These are phyloP conservation scores for Lepetodrilus schrolli DNA, from an alignment of 2,888 invertebrate genomes.

Conservation along the genomic window DNA sequence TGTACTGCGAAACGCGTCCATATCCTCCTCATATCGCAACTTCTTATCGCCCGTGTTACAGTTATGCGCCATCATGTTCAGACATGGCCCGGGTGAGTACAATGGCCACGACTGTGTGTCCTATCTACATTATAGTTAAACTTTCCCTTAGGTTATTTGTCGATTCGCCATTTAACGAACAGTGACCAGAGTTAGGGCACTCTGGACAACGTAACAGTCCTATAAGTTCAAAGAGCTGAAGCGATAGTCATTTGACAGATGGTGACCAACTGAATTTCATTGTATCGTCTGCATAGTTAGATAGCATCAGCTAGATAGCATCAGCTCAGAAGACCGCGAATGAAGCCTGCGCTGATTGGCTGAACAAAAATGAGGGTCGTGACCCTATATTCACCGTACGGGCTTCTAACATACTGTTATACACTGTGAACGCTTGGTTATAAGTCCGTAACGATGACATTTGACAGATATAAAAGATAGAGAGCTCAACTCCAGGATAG, in stretches of 20 bases:
- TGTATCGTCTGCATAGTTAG: no score
- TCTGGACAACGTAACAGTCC: no score
- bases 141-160: no score
- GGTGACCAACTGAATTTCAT: no score
- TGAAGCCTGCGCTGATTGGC: conserved; percentile 1
- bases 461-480: conserved; percentile 27
- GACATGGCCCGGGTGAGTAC: conserved; percentile 16
- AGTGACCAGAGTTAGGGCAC: no score
- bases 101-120: not conserved
- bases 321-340: no score
- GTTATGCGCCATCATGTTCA: not conserved
- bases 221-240: no score
- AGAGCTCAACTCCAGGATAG: not conserved
- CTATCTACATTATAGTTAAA: no score
- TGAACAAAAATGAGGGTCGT: not conserved
- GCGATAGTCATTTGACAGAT: no score
- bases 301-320: no score
- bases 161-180: no score
- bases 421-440: conserved; percentile 17
- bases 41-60: not conserved
- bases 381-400: not conserved
- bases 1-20: conserved; percentile 1
- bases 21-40: conserved; percentile 21
- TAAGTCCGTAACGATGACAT: conserved; percentile 22
- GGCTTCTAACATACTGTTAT: not conserved